phyloP scores from a whole-genome alignment of 2,888 invertebrate genomes.

The Agelastica alni region DNA sequence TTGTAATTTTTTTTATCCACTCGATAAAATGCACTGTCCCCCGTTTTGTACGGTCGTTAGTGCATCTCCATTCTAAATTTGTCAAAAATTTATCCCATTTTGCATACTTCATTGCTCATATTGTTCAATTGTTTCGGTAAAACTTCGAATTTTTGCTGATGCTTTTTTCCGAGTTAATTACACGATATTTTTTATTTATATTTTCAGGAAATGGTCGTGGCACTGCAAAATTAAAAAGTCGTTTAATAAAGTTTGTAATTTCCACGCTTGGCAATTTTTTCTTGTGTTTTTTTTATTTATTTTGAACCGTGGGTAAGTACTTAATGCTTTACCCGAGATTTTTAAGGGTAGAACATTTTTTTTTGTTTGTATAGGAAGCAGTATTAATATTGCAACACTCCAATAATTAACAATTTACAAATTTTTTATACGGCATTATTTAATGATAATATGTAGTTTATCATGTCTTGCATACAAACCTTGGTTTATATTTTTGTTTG shows the following conservation, averaged over 20 bases:
- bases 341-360: slow-evolving; percentile 24
- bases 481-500: too few relatives aligned
- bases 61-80: background rate
- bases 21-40: too few relatives aligned
- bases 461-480: too few relatives aligned
- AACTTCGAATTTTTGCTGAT: slow-evolving; percentile 5
- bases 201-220: background rate
- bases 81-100: slow-evolving; percentile 7
- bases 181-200: slow-evolving; percentile 8
- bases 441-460: too few relatives aligned
- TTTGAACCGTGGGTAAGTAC: slow-evolving; percentile 10
- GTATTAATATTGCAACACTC: too few relatives aligned
- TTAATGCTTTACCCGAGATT: slow-evolving; percentile 20
- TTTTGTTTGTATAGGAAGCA: too few relatives aligned
- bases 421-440: too few relatives aligned
- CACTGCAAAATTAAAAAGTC: slow-evolving; percentile 31
- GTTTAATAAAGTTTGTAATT: slow-evolving; percentile 31
- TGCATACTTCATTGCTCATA: slow-evolving; percentile 8
- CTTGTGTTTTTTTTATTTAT: slow-evolving; percentile 12
- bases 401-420: too few relatives aligned
- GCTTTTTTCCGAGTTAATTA: slow-evolving; percentile 12
- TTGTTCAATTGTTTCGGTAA: slow-evolving; percentile 8
- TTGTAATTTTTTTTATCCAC: too few relatives aligned
- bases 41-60: background rate
- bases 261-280: slow-evolving; percentile 22